Evolutionary conservation across 2,888 invertebrate genomes (phyloP).

Genomic region (Ischnus inquisitorius): DNA sequence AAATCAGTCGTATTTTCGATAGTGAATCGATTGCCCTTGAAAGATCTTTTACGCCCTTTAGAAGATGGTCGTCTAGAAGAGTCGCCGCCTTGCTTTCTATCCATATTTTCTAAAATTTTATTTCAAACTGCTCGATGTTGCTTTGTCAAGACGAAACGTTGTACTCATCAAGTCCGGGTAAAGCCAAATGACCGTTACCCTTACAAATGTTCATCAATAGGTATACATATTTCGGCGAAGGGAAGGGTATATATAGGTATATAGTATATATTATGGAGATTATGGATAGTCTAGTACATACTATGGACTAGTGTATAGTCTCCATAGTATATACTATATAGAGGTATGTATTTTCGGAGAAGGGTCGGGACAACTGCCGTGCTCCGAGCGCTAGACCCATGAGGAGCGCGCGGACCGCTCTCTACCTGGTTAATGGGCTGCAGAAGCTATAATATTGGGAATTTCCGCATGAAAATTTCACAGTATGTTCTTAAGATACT

Average conservation of each 20-base stretch:
- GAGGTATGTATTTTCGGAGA: constrained; percentile 45
- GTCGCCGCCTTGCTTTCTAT: constrained; percentile 38
- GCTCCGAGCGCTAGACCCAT: constrained; percentile 47
- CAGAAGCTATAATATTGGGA: too few relatives aligned
- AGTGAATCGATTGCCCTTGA: constrained; percentile 38
- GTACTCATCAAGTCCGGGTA: constrained; percentile 42
- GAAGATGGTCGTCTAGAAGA: constrained; percentile 42
- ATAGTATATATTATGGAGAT: too few relatives aligned
- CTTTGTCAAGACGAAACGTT: constrained; percentile 44
- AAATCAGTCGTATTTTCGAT: constrained; percentile 36
- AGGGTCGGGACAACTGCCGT: constrained; percentile 46
- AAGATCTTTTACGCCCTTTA: constrained; percentile 42
- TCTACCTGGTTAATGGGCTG: too few relatives aligned
- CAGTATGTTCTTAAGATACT: too few relatives aligned
- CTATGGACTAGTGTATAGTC: too few relatives aligned
- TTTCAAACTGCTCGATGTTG: constrained; percentile 48
- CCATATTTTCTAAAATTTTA: constrained; percentile 50
- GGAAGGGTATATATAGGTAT: constrained; percentile 25
- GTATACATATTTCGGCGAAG: constrained; percentile 17
- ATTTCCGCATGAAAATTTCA: too few relatives aligned
- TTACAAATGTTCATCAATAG: constrained; percentile 25
- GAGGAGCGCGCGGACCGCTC: constrained; percentile 47
- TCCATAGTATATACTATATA: constrained; percentile 41
- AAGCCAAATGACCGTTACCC: constrained; percentile 36
- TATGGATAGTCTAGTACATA: too few relatives aligned